Percentiles rank a stretch among this genome's conserved stretches.
Conservation (phyloP, 2,888 invertebrate genomes). For the Aricia artaxerxes region DNA sequence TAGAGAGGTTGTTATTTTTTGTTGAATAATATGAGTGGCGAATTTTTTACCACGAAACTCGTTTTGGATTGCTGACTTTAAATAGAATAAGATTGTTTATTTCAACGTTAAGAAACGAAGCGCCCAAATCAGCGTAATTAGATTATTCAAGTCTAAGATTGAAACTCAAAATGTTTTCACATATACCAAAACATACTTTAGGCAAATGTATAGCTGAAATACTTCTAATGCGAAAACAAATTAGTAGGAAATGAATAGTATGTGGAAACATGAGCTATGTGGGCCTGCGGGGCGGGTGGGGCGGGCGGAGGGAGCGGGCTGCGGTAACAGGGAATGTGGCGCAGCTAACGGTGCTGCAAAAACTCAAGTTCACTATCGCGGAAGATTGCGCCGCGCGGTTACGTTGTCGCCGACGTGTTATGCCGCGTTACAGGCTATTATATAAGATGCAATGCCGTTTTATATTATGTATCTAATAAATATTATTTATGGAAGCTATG, state of each 20-base stretch:
- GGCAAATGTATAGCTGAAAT: neutral
- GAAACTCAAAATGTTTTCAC: neutral
- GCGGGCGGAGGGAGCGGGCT: constrained; percentile 41
- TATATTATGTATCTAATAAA: constrained; percentile 10
- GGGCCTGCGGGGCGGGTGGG: neutral
- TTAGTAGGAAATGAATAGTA: constrained; percentile 30
- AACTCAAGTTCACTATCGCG: constrained; percentile 80
- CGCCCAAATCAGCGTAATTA: neutral
- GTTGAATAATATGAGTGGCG: constrained; percentile 32
- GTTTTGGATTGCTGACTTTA: constrained; percentile 20
- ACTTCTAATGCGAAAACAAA: neutral
- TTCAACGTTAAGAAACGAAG: constrained; percentile 10
- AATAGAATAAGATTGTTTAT: neutral
- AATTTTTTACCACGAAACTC: constrained; percentile 26
- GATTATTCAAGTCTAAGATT: neutral
- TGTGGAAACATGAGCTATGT: constrained; percentile 29
- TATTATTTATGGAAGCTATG: neutral
- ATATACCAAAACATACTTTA: neutral
- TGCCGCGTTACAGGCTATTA: constrained; percentile 51
- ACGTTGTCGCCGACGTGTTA: constrained; percentile 64
- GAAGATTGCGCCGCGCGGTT: constrained; percentile 75
- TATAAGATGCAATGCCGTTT: constrained; percentile 43
- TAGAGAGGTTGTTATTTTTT: constrained; percentile 73
- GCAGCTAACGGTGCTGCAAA: constrained; percentile 76
- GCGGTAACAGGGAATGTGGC: constrained; percentile 75